Base-by-base conservation (phyloP, 1,140 invertebrate genomes). In the Brachionus rubens region DNA sequence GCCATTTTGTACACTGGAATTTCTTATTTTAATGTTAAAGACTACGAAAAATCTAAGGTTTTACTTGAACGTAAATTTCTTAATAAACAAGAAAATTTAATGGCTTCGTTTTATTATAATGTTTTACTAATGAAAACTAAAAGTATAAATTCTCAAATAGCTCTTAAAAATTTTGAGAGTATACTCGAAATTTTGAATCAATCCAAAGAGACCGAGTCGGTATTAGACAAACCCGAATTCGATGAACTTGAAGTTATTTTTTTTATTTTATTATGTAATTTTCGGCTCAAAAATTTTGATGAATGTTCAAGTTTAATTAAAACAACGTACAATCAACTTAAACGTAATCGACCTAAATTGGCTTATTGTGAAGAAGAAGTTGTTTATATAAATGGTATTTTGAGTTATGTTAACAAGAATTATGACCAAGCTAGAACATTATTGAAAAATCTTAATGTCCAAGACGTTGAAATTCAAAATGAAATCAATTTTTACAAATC, bases 61-160 rank as follows among this genome's bases (percentile, higher is more conserved):
- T 26, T 65, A 21, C 24, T 65, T 0, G 30, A 41, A 24, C 26
- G 40, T 9, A 36, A 43, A 21, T 65, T 65, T 65, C 19, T 43
- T 16, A 43, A 1, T 7, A 6, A 65, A 28, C 33, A 43, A 1
- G 24, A 65, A 65, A 65, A 65, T 46, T 7, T 65, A 24, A 65
- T 65, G 59, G 59, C 59, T 12, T 19, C n/a, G 41, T 65, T 65
- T 65, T 65, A 65, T 24, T 24, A 43, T 6, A 65, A 65, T 65
- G 21, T 65, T 65, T 19, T 65, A 41, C 7, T 14, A 24, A 24
- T 65, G 19, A 65, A 21, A 65, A 19, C 24, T 24, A 46, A 65
- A 65, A 26, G 19, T 10, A 43, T 43, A 6, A 43, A 14, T 43
- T 24, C 40, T 10, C 33, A 65, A 26, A 26, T 43, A 21, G 59